phyloP scores from a whole-genome alignment of 1,140 invertebrate genomes.

The Drosophila ananassae region DNA sequence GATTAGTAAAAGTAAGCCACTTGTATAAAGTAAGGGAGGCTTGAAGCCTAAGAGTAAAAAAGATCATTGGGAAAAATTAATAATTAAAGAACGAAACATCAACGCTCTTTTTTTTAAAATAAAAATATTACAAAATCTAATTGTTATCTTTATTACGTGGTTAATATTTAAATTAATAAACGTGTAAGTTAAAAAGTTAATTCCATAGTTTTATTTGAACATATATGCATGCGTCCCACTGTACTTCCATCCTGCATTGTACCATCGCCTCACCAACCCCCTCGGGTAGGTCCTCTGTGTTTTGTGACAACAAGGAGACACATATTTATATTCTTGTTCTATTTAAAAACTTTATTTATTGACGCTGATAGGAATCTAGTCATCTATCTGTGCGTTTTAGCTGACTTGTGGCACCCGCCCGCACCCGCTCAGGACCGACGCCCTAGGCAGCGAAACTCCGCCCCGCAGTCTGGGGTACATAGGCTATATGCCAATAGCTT shows the following conservation, averaged over 20 bases:
- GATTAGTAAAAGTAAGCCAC: too few relatives aligned
- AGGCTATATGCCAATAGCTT: not conserved
- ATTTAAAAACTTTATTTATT: slow-evolving; percentile 82
- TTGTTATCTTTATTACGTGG: too few relatives aligned
- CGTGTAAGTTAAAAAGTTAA: too few relatives aligned
- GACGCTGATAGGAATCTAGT: slow-evolving; percentile 79
- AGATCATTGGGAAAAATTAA: too few relatives aligned
- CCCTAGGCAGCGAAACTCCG: not conserved
- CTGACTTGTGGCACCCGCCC: slow-evolving; percentile 6
- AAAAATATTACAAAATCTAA: too few relatives aligned
- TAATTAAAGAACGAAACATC: too few relatives aligned
- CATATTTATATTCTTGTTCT: slow-evolving; percentile 81
- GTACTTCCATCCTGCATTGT: slow-evolving; percentile 1
- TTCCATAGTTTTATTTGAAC: too few relatives aligned
- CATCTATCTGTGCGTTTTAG: slow-evolving; percentile 76
- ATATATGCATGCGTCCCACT: slow-evolving; percentile 6
- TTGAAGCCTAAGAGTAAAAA: too few relatives aligned
- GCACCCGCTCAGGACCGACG: not conserved
- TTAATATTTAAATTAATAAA: too few relatives aligned
- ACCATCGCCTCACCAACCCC: not conserved
- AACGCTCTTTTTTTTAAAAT: too few relatives aligned
- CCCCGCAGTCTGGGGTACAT: not conserved
- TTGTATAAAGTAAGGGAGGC: too few relatives aligned
- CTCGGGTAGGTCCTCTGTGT: slow-evolving; percentile 1
- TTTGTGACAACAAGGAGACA: slow-evolving; percentile 70